Percentiles rank a stretch among this genome's conserved stretches.
Evolutionary conservation across 92 coral and sea anemone genomes (phyloP).

Genomic region (Zoanthus sansibaricus): DNA sequence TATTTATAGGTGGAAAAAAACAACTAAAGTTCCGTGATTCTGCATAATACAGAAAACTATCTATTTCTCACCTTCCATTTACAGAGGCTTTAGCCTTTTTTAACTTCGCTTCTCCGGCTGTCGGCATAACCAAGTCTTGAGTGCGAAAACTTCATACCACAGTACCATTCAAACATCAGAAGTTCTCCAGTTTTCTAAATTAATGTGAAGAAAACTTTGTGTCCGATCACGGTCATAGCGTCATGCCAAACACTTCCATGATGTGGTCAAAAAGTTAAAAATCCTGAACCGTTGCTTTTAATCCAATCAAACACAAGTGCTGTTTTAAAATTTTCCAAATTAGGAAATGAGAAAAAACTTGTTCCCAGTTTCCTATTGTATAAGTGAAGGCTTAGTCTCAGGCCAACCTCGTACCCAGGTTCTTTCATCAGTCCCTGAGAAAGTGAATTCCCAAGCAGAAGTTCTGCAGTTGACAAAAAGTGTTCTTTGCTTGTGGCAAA

Average conservation of each 20-base stretch:
- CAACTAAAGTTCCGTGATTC: not conserved
- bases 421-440: too few species aligned
- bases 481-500: too few species aligned
- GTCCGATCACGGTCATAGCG: slow-evolving; percentile 1
- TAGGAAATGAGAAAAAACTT: not conserved
- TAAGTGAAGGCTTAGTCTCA: not conserved
- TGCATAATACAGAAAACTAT: not conserved
- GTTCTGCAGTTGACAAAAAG: too few species aligned
- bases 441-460: too few species aligned
- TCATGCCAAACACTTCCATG: slow-evolving; percentile 32
- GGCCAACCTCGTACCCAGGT: not conserved
- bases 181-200: slow-evolving; percentile 7
- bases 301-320: slow-evolving; percentile 16
- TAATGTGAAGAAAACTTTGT: not conserved
- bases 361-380: not conserved
- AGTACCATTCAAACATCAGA: not conserved
- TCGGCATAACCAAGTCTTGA: slow-evolving; percentile 36
- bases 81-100: slow-evolving; percentile 11
- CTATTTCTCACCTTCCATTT: slow-evolving; percentile 23
- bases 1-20: not conserved
- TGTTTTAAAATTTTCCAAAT: slow-evolving; percentile 27
- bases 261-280: slow-evolving; percentile 40
- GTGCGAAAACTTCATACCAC: slow-evolving; percentile 18
- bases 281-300: slow-evolving; percentile 38
- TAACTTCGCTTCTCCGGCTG: slow-evolving; percentile 50